These are phyloP conservation scores for Montipora capricornis DNA, from an alignment of 64 coral and sea anemone species.

Conservation along the genomic window DNA sequence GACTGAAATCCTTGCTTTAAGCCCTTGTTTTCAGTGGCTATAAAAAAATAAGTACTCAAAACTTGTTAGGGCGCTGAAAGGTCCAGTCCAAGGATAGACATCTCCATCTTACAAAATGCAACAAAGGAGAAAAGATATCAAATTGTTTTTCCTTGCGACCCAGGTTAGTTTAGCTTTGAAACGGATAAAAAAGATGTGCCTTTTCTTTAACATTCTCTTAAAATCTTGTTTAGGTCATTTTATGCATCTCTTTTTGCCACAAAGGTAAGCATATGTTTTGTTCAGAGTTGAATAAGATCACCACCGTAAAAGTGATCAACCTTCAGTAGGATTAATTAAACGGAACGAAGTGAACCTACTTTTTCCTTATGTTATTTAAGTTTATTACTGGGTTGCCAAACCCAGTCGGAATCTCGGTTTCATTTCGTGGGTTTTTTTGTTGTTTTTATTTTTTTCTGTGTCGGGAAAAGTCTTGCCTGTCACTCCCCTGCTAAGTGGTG, in stretches of 20 bases:
- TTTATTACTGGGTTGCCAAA: too few relatives aligned
- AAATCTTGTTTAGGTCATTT: slow-evolving; percentile 10
- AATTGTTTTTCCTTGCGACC: background rate
- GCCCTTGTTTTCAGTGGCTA: background rate
- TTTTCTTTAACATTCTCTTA: background rate
- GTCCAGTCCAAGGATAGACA: background rate
- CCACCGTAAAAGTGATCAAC: too few relatives aligned
- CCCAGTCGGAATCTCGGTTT: too few relatives aligned
- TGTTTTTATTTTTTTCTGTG: too few relatives aligned
- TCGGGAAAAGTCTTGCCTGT: too few relatives aligned
- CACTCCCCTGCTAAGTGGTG: too few relatives aligned
- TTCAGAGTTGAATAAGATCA: too few relatives aligned
- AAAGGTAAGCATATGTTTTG: slow-evolving; percentile 5
- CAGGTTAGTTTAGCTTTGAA: background rate
- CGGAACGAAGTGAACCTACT: too few relatives aligned
- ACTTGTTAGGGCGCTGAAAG: too few relatives aligned
- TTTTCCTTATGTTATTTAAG: too few relatives aligned
- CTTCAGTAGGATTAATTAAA: too few relatives aligned
- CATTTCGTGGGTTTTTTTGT: too few relatives aligned
- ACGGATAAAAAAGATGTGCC: background rate
- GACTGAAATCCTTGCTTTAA: background rate
- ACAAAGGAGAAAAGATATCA: background rate
- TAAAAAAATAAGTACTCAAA: background rate
- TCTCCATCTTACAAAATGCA: background rate
- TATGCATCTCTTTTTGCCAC: background rate